phyloP scores from a whole-genome alignment of 1,140 invertebrate species.

The Euwallacea fornicatus region DNA sequence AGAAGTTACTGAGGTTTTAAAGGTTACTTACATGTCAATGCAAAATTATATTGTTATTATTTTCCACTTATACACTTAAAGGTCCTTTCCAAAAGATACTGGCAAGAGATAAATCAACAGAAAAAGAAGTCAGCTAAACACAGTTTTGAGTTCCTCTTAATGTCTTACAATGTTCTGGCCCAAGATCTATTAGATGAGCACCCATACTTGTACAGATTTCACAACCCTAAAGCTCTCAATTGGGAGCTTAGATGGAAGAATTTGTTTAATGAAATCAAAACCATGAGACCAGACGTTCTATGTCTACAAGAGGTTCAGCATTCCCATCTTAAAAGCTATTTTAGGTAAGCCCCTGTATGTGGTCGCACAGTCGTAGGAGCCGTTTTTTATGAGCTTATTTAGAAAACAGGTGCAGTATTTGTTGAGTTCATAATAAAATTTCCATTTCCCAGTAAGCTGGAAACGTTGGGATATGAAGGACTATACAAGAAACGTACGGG shows the following conservation, averaged over 20 bases:
- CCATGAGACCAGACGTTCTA: conserved; percentile 73
- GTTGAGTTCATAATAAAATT: too few species aligned
- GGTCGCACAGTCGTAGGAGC: too few species aligned
- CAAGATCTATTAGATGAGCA: conserved; percentile 79
- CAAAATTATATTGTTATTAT: not conserved
- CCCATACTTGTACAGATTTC: conserved; percentile 70
- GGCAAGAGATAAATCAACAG: conserved; percentile 54
- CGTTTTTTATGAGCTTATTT: too few species aligned
- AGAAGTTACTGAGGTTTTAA: not conserved
- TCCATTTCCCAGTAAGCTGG: conserved; percentile 39
- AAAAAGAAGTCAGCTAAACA: conserved; percentile 22
- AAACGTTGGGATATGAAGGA: conserved; percentile 60
- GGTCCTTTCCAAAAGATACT: conserved; percentile 8
- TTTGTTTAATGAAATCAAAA: conserved; percentile 71
- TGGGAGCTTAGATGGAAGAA: conserved; percentile 72
- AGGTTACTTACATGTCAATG: not conserved
- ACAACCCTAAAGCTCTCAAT: conserved; percentile 60
- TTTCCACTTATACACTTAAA: not conserved
- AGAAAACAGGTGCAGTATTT: too few species aligned
- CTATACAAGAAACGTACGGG: conserved; percentile 77
- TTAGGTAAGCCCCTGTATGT: conserved; percentile 44
- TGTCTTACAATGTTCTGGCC: conserved; percentile 88
- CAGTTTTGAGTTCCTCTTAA: conserved; percentile 49
- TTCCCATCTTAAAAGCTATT: conserved; percentile 69
- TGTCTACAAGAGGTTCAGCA: conserved; percentile 87